Evolutionary conservation across 1,140 invertebrate species (phyloP).

Genomic region (Drosophila rhopaloa): DNA sequence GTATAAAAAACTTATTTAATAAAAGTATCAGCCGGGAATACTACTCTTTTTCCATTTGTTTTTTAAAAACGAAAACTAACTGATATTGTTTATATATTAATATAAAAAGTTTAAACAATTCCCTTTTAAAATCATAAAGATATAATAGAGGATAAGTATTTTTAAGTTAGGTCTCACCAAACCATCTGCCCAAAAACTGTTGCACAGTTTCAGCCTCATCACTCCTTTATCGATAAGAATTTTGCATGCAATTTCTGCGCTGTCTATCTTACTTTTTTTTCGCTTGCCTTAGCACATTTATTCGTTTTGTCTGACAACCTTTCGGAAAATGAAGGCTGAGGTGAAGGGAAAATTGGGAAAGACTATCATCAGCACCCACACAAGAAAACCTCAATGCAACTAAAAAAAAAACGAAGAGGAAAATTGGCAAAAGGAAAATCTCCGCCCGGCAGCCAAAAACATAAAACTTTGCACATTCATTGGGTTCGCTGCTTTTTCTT

Average conservation of each 20-base stretch:
- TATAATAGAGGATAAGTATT: too few relatives aligned
- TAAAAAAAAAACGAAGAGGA: slow-evolving; percentile 34
- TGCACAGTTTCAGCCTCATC: slow-evolving; percentile 70
- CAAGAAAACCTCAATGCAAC: slow-evolving; percentile 42
- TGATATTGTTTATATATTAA: too few relatives aligned
- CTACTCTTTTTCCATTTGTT: too few relatives aligned
- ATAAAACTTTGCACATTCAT: slow-evolving; percentile 82
- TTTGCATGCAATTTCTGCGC: slow-evolving; percentile 59
- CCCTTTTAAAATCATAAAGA: too few relatives aligned
- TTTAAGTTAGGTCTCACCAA: too few relatives aligned
- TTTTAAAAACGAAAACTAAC: too few relatives aligned
- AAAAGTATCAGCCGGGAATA: too few relatives aligned
- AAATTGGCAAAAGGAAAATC: slow-evolving; percentile 57
- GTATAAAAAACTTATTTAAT: not conserved
- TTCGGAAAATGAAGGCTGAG: slow-evolving; percentile 12
- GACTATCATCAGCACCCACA: slow-evolving; percentile 42
- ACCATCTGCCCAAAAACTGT: slow-evolving; percentile 18
- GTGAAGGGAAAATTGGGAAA: slow-evolving; percentile 23
- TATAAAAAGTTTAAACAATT: too few relatives aligned
- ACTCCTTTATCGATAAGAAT: slow-evolving; percentile 41
- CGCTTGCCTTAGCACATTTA: slow-evolving; percentile 81
- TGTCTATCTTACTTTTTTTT: slow-evolving; percentile 36
- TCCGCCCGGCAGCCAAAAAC: slow-evolving; percentile 76
- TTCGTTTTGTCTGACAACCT: slow-evolving; percentile 71
- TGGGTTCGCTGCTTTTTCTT: slow-evolving; percentile 49